Evolutionary conservation across 2,888 invertebrate species (phyloP), one percentile per base, ranked within the genome.

Genomic region (Lymantria monacha): DNA sequence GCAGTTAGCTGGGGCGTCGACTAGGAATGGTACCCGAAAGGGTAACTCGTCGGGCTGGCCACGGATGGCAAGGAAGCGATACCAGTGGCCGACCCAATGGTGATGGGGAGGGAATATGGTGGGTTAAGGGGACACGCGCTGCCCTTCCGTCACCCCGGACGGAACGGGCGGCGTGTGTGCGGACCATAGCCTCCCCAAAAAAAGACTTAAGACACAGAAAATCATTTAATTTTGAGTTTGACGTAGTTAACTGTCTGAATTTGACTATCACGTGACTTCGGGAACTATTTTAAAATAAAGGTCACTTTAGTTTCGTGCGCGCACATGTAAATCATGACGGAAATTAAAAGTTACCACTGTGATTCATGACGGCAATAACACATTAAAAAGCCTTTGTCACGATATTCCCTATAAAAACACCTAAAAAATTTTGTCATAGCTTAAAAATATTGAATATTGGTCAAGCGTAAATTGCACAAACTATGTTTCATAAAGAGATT

Each of bases 261-360:
- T 33, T 33, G 1, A 33, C 33, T 33, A 8, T 33, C 33, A 7
- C 33, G 33, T 33, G 10, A 33, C 5, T 45, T 33, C 44, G 41
- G 40, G 1, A 13, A 15, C 15, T 14, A 15, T 40, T 11, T 11
- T 38, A 42, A 46, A 51, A 51, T 53, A 49, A 51, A 46, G 40
- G 42, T 14, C n/a, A n/a, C 12, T 42, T 43, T 22, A 22, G 14
- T 42, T 46, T 50, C 56, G 66, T 57, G 67, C 46, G 40, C 14
- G 41, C n/a, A n/a, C n/a, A 33, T 13, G 46, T 47, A 31, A 15
- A 43, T 44, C 56, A 50, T 48, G 52, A 53, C 51, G 48, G 49
- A 51, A 66, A 66, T 66, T 56, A 55, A 66, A 66, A 66, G 55
- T 59, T 54, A 46, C 54, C 44, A 33, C 42, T 47, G 58, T 66